Base-by-base conservation (phyloP, 2,888 invertebrate species). In the Platycheirus albimanus region DNA sequence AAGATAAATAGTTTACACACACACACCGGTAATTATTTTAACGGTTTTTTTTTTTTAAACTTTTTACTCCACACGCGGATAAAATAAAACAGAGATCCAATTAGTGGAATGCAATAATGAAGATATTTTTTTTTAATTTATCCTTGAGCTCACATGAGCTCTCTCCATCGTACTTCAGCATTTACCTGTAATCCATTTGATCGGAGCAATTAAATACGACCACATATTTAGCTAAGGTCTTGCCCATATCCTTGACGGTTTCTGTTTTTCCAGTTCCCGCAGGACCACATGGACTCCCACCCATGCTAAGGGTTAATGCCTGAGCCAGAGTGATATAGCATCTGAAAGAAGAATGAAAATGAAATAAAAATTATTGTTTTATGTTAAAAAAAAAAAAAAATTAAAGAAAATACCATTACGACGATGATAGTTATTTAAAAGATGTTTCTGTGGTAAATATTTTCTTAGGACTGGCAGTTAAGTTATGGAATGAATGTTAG, bases 261-360 rank as follows among this genome's bases (percentile, higher is more conserved):
- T 99, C 99, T 0, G 99, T 99, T 92, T 99, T 99, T 5, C 99
- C 99, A 0, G 98, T 99, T n/a, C 98, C 98, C 0, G 98, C 98
- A 1, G 98, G 98, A 0, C 99, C 98, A 86, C 98, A 98, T 0
- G 98, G 98, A 13, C 97, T 97, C 0, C 98, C 98, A 13, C 98
- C 99, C 95, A 98, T 96, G 85, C 98, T 97, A 95, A 98, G 96
- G 0, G 97, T 96, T 80, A 99, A 91, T 0, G 99, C 98, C 92
- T 99, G 99, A 0, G 98, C 97, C 70, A 99, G 91, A 0, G 99
- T 99, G 87, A 99, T 99, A 91, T 99, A 99, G 91, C 99, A 99
- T 88, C 98, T 97, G 90, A 63, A 86, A 86, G 72, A 36, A 17
- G 49, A 45, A 33, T 10, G 20, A 54, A 54, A 36, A n/a, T 36